Base-by-base conservation (phyloP, 2,888 invertebrate genomes). In the Hemicrepidius hirtus region DNA sequence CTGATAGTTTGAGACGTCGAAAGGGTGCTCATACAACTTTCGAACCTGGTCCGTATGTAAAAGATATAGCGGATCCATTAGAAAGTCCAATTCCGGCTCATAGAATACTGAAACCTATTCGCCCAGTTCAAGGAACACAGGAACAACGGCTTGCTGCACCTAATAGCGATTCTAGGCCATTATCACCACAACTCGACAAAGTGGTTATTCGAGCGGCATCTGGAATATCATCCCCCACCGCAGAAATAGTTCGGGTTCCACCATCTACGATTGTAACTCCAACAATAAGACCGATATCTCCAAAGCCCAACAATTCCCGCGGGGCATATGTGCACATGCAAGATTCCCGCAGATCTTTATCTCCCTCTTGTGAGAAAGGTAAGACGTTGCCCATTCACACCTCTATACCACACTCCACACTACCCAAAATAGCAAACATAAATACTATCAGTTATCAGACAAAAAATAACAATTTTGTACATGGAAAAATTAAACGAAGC, bases 31-130 rank as follows among this genome's bases (percentile, higher is more conserved):
- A 95, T 82, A 94, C 95, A 40, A 95, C 95, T 35, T 96, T 96
- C 82, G 95, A 94, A 87, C 96, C 96, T 68, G 96, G 96, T 78
- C 95, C 95, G 49, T 94, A 93, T 84, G 94, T 95, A 21, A 94
- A 94, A 86, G 91, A 91, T 81, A 79, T 82, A 1, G 73, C 78
- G 0, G 86, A 86, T 10, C 87, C 88, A 3, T 85, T 82, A 50
- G 85, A 86, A 1, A 91, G 90, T 80, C 90, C 89, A 57, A 83
- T 88, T 41, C 83, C 88, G 6, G 74, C 75, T 4, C 87, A 87
- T 75, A 84, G 89, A 44, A 82, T 86, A 1, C 82, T 84, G 10
- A 85, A 87, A 67, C 82, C 84, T 6, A 83, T 88, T 16, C 85
- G 88, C 55, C 88, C 89, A 7, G 87, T 88, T 0, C 16, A 79